A percentile compares a stretch with the other conserved stretches of the same genome.
These are phyloP conservation scores for Oscheius sp. DNA, from an alignment of 2,888 invertebrate genomes.

Conservation along the genomic window DNA sequence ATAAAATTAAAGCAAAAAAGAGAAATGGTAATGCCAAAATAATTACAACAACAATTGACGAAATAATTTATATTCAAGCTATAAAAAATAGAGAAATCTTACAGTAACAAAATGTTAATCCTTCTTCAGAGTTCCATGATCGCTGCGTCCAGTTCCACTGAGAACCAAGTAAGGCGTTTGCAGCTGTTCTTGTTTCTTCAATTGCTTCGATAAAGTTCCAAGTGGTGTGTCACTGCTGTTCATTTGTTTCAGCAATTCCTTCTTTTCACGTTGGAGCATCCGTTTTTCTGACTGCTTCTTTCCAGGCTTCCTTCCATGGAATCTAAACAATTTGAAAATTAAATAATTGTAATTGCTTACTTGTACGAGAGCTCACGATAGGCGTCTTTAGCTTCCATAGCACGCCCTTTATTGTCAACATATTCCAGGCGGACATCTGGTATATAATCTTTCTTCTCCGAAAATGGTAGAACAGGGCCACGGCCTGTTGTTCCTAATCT, in stretches of 20 bases:
- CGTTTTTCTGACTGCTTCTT: constrained; percentile 97
- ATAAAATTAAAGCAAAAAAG: no score
- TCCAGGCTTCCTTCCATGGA: constrained; percentile 98
- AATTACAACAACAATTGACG: no score
- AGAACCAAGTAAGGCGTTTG: constrained; percentile 71
- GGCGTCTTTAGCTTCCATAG: constrained; percentile 93
- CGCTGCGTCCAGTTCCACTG: constrained; percentile 55
- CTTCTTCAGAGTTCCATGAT: constrained; percentile 7
- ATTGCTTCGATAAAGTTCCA: constrained; percentile 90
- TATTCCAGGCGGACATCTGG: constrained; percentile 79
- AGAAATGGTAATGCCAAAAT: no score
- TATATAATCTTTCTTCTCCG: constrained; percentile 70
- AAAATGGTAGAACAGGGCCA: constrained; percentile 68
- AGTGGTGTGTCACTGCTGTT: constrained; percentile 82
- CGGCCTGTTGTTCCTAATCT: constrained; percentile 68
- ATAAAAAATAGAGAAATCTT: neutral
- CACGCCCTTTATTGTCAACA: constrained; percentile 93
- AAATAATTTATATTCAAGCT: neutral
- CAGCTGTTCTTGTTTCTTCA: constrained; percentile 84
- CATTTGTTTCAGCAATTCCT: constrained; percentile 60
- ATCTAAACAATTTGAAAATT: no score
- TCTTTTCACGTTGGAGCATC: constrained; percentile 85
- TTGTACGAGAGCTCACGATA: constrained; percentile 79
- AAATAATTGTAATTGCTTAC: constrained; percentile 43
- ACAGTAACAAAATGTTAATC: neutral